Base-by-base conservation (phyloP, 2,113 vertebrate species). In the Zosterops pallidus region DNA sequence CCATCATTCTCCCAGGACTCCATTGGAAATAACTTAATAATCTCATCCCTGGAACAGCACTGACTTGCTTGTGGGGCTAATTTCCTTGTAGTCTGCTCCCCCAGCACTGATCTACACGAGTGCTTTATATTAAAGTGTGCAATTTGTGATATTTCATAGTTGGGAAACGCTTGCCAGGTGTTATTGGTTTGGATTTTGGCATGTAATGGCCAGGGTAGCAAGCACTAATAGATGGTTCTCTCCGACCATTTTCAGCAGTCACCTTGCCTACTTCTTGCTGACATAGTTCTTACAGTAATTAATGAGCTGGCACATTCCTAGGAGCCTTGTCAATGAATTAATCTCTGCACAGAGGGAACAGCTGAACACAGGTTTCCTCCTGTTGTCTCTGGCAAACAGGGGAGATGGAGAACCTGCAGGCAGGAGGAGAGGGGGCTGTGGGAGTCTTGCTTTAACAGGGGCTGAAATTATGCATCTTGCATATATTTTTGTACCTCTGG, bases 191-290 rank as follows among this genome's bases (percentile, higher is more conserved):
- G 72, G n/a, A 31, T 92, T 96, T 84, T 83, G 86, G 90, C 88
- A 47, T 53, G 69, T 82, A 95, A 90, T 60, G 65, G 62, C 35
- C 77, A 42, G 49, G 46, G 37, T 28, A 89, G 88, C 74, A 70
- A 85, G 79, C 31, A 49, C 80, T 91, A 89, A 93, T 87, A 91
- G 75, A 84, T 83, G 71, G 42, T 57, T 92, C 80, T 74, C 59
- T 96, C 60, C 8, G 24, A 83, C 71, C 70, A 89, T 86, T 97
- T 97, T 68, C 42, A 94, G 86, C 96, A 97, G 96, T 97, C 96
- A 98, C 96, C 96, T 97, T 97, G 96, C 87, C 80, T 67, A 24
- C 72, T 96, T 97, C 95, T 96, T 96, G 97, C 97, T 98, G 97
- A 98, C 88, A 89, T 87, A 87, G 96, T 97, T 96, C 86, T 97